phyloP scores from a whole-genome alignment of 2,888 invertebrate genomes.

The Sminthurinus aureus region DNA sequence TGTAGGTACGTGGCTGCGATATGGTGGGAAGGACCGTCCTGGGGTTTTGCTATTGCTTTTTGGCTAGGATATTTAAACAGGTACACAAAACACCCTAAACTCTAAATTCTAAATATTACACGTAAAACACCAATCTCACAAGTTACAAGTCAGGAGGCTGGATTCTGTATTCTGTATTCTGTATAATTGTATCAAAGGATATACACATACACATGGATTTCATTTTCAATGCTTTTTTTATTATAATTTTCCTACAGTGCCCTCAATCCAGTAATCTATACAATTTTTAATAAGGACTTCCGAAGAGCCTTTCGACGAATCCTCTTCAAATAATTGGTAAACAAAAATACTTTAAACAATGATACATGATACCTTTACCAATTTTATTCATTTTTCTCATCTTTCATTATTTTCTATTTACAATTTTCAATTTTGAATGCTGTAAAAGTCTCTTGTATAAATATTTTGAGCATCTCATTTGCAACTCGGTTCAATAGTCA shows the following conservation, averaged over 20 bases:
- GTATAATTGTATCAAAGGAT: not conserved
- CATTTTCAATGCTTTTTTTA: not conserved
- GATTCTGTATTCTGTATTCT: not conserved
- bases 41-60: slow-evolving; percentile 91
- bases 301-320: slow-evolving; percentile 93
- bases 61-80: slow-evolving; percentile 98
- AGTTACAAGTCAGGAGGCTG: slow-evolving; percentile 65
- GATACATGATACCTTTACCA: no score
- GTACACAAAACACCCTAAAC: slow-evolving; percentile 66
- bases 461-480: no score
- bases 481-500: no score
- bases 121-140: not conserved
- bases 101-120: slow-evolving; percentile 71
- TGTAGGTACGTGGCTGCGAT: no score
- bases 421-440: no score
- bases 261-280: no score
- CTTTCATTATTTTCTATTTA: no score
- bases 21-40: slow-evolving; percentile 73
- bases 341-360: no score
- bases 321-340: slow-evolving; percentile 80
- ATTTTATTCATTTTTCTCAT: no score
- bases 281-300: slow-evolving; percentile 96
- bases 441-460: no score
- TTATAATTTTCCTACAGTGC: not conserved
- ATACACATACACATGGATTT: not conserved